Evolutionary conservation across 1,140 invertebrate genomes (phyloP).

Genomic region (Thaumetopoea pityocampa): DNA sequence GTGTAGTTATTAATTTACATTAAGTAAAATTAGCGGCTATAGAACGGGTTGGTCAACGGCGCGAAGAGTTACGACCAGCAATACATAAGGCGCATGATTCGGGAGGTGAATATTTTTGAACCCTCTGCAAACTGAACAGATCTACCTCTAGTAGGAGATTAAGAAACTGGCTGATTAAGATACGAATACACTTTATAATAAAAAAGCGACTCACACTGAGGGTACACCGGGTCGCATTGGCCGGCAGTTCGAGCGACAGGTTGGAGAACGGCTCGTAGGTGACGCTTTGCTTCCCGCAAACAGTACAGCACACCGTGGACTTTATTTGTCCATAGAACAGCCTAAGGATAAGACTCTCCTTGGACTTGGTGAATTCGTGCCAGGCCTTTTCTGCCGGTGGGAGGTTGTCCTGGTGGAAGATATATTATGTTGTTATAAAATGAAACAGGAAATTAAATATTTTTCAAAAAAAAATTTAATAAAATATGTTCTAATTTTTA

Average conservation of each 20-base stretch:
- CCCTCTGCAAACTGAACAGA: too few relatives aligned
- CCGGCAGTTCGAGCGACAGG: slow-evolving; percentile 88
- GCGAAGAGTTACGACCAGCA: too few relatives aligned
- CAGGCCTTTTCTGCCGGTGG: slow-evolving; percentile 82
- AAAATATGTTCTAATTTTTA: too few relatives aligned
- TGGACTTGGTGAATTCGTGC: slow-evolving; percentile 83
- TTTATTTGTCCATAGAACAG: slow-evolving; percentile 93
- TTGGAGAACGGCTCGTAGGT: slow-evolving; percentile 95
- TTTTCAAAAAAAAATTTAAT: too few relatives aligned
- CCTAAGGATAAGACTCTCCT: slow-evolving; percentile 87
- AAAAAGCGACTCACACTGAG: slow-evolving; percentile 78
- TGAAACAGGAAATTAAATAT: too few relatives aligned
- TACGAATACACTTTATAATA: neutral
- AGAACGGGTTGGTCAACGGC: too few relatives aligned
- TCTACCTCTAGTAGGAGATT: too few relatives aligned
- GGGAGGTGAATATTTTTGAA: too few relatives aligned
- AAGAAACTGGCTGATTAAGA: neutral
- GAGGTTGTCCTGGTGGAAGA: slow-evolving; percentile 62
- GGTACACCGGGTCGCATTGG: slow-evolving; percentile 78
- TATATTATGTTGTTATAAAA: too few relatives aligned
- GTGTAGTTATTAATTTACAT: too few relatives aligned
- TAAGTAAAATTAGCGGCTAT: too few relatives aligned
- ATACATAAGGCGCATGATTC: too few relatives aligned
- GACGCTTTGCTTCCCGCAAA: slow-evolving; percentile 85
- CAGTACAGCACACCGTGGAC: slow-evolving; percentile 87